Conservation (phyloP, 2,888 invertebrate species). For the Halocaridina rubra region DNA sequence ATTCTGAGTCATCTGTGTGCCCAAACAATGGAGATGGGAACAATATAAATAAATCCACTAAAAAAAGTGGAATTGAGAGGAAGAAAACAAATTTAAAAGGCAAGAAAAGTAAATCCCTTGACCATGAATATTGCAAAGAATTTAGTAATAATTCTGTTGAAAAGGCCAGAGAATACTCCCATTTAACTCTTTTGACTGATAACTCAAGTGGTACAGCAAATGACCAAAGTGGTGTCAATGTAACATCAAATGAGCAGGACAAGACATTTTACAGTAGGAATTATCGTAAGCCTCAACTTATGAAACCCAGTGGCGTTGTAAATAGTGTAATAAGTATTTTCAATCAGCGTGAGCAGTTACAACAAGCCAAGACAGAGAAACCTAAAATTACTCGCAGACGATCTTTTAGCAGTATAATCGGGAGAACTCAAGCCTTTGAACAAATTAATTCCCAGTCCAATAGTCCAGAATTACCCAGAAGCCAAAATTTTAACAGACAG, state of each 20-base stretch:
- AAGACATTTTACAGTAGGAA: slow-evolving; percentile 32
- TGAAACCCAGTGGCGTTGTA: slow-evolving; percentile 59
- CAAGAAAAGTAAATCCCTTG: not conserved
- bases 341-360: slow-evolving; percentile 52
- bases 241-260: slow-evolving; percentile 1
- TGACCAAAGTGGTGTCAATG: not conserved
- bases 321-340: slow-evolving; percentile 56
- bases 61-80: not conserved
- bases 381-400: slow-evolving; percentile 13
- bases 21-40: not conserved
- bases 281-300: slow-evolving; percentile 36
- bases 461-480: slow-evolving; percentile 31
- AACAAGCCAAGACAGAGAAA: slow-evolving; percentile 36
- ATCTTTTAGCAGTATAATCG: slow-evolving; percentile 19
- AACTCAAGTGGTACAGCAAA: not conserved
- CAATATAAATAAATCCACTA: slow-evolving; percentile 21
- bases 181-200: not conserved
- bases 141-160: not conserved
- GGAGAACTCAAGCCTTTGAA: slow-evolving; percentile 29
- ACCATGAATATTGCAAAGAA: not conserved
- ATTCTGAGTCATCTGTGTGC: not conserved
- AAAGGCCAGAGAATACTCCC: not conserved
- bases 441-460: not conserved
- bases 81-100: not conserved
- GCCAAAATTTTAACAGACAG: not conserved